These are phyloP conservation scores for Clistopyga incitator DNA, from an alignment of 2,888 invertebrate genomes.

Conservation along the genomic window DNA sequence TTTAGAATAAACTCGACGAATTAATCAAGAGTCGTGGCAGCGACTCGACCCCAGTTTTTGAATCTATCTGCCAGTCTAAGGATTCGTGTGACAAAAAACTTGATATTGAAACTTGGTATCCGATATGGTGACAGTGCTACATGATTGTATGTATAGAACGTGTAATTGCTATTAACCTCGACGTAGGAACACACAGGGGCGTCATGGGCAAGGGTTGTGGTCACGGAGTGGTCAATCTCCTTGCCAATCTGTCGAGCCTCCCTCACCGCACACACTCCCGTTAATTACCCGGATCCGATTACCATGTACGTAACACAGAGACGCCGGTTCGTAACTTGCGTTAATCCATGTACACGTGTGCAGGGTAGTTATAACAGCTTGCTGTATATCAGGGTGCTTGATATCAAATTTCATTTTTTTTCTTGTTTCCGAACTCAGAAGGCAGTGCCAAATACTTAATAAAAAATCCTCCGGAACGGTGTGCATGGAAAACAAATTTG, in stretches of 20 bases:
- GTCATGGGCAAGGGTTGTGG: slow-evolving; percentile 62
- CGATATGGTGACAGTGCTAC: slow-evolving; percentile 33
- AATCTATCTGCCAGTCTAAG: too few relatives aligned
- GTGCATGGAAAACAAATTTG: too few relatives aligned
- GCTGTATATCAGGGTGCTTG: slow-evolving; percentile 3
- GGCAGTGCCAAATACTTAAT: too few relatives aligned
- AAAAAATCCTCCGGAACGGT: too few relatives aligned
- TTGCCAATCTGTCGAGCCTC: slow-evolving; percentile 65
- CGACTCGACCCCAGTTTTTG: too few relatives aligned
- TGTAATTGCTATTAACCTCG: slow-evolving; percentile 66
- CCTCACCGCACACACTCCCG: slow-evolving; percentile 64
- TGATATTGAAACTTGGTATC: neutral
- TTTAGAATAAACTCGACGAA: neutral
- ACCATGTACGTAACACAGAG: slow-evolving; percentile 68
- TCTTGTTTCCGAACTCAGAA: too few relatives aligned
- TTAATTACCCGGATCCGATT: slow-evolving; percentile 74
- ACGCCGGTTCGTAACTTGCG: slow-evolving; percentile 67
- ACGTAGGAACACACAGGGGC: slow-evolving; percentile 52
- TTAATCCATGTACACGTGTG: slow-evolving; percentile 69
- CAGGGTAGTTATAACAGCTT: slow-evolving; percentile 44
- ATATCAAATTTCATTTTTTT: too few relatives aligned
- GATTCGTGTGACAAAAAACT: slow-evolving; percentile 1
- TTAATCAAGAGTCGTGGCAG: too few relatives aligned
- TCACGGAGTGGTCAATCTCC: slow-evolving; percentile 67
- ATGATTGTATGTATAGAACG: slow-evolving; percentile 59